Base-by-base conservation (phyloP, 1,140 invertebrate species). In the Aphis gossypii region DNA sequence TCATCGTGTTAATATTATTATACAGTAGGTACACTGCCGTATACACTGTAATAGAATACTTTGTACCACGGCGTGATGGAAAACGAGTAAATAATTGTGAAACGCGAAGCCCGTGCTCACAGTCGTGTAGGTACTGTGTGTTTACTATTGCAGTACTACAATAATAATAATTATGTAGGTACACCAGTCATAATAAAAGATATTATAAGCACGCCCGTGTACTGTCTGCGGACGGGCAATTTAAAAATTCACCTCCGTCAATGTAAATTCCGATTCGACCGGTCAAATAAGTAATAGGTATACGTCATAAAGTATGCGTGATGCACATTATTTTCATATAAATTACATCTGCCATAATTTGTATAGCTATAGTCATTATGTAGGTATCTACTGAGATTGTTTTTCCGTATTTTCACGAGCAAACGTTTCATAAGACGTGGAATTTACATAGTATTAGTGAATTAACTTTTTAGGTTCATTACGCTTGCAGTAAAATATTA, bases 71-170 rank as follows among this genome's bases (percentile, higher is more conserved):
- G 14, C 9, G 60, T 5, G 60, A 68, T 68, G 60, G 60, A 7
- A 68, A 68, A 68, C 60, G 60, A 68, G 60, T 68, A 68, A 68
- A 68, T n/a, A n/a, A 68, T 68, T 68, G 30, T 68, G 60, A n/a
- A 68, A 68, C 30, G 11, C 14, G 11, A 68, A 68, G 4, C 30
- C 60, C 60, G 60, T 68, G 60, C 18, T 30, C 60, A 68, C 46
- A 11, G 9, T 60, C 30, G 25, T 60, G 30, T 14, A 6, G 9
- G 60, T 0, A 68, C 60, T n/a, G 4, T n/a, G n/a, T 68, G 2
- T 68, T 30, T 30, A 14, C 18, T 68, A n/a, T 30, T 6, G 48
- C 48, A 51, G 48, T 51, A 18, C 56, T 60, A 60, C 30, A 68
- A 68, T 18, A 68, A 68, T n/a, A n/a, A 68, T 60, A 14, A 60